Percentiles rank a stretch among this genome's conserved stretches.
These are phyloP conservation scores for Eristalis tenax DNA, from an alignment of 2,888 invertebrate genomes.

Conservation along the genomic window DNA sequence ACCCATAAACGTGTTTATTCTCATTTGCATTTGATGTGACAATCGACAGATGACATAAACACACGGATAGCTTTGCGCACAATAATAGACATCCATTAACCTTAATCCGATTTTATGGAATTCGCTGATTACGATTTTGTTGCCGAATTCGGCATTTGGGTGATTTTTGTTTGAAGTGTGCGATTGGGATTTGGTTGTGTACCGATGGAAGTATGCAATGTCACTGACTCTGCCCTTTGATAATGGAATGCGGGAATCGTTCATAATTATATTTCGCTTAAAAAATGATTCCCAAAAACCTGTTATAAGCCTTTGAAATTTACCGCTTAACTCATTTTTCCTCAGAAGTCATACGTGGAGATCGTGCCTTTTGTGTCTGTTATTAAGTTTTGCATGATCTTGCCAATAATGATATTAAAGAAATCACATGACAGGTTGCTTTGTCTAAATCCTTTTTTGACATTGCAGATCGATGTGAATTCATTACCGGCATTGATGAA, in stretches of 20 bases:
- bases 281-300: background rate
- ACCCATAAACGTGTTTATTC: background rate
- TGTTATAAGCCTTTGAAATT: background rate
- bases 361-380: no score
- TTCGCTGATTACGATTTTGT: conserved; percentile 28
- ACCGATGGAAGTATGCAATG: background rate
- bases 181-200: background rate
- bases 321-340: no score
- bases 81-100: conserved; percentile 70
- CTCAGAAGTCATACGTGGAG: no score
- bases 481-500: no score
- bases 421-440: no score
- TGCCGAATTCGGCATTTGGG: background rate
- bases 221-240: background rate
- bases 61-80: conserved; percentile 10
- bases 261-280: background rate
- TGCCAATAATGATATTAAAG: no score
- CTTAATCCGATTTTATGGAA: conserved; percentile 69
- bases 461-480: no score
- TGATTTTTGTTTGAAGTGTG: background rate
- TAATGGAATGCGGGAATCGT: background rate
- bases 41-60: conserved; percentile 62
- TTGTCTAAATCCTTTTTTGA: no score
- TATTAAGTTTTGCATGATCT: no score
- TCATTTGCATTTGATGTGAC: conserved; percentile 68